Conservation (phyloP, 2,888 invertebrate species). For the Xanthorhoe designata region DNA sequence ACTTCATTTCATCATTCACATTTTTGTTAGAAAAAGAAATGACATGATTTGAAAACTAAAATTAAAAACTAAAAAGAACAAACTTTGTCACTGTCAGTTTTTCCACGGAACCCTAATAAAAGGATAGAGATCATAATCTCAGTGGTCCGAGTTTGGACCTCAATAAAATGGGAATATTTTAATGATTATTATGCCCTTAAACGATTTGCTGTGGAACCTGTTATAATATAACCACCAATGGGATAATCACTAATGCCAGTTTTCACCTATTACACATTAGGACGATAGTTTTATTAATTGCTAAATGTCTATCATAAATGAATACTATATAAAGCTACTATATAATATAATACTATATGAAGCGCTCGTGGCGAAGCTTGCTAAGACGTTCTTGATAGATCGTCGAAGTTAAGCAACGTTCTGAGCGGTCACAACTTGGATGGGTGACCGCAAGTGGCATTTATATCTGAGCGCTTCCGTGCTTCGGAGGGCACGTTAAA, state of each 20-base stretch:
- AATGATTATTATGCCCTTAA: slow-evolving; percentile 83
- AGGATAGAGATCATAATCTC: slow-evolving; percentile 82
- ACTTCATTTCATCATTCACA: no score
- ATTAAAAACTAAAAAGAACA: not conserved
- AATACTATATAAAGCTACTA: no score
- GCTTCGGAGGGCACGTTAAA: no score
- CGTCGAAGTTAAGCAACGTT: no score
- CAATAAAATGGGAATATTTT: slow-evolving; percentile 82
- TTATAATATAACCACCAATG: slow-evolving; percentile 69
- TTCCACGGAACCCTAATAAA: slow-evolving; percentile 67
- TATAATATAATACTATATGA: no score
- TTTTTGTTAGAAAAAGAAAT: no score
- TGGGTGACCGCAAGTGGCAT: no score
- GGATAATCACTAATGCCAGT: slow-evolving; percentile 69
- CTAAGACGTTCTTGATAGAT: no score
- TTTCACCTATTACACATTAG: slow-evolving; percentile 61
- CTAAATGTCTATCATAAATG: not conserved
- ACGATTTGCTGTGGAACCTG: slow-evolving; percentile 72
- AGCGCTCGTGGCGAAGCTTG: no score
- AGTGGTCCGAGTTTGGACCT: slow-evolving; percentile 73
- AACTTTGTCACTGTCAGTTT: not conserved
- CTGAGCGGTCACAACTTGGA: no score
- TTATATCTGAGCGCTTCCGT: no score
- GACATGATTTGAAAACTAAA: no score
- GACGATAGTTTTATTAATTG: slow-evolving; percentile 1